Conservation (phyloP, 2,797 vertebrate genomes). For the Cryptoblepharus egeriae region DNA sequence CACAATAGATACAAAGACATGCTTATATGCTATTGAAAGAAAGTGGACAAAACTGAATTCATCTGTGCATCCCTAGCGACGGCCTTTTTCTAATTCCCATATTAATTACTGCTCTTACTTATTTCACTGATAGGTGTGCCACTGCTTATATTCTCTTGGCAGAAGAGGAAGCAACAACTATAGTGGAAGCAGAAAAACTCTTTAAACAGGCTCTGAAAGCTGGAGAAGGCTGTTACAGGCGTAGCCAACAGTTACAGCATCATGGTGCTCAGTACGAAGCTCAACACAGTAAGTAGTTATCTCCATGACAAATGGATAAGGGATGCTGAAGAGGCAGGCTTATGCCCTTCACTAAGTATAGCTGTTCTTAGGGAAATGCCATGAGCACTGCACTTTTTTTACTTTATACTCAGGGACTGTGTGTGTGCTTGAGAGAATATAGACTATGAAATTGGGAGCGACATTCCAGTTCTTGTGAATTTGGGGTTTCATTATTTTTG, state of each 20-base stretch:
- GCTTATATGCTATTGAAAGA: not conserved
- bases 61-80: slow-evolving; percentile 34
- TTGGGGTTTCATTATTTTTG: too few relatives aligned
- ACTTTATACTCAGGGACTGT: not conserved
- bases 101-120: slow-evolving; percentile 29
- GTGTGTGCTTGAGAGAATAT: not conserved
- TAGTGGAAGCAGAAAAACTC: slow-evolving; percentile 95
- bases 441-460: not conserved
- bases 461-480: not conserved
- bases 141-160: slow-evolving; percentile 97
- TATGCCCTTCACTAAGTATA: not conserved
- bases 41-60: not conserved
- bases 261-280: slow-evolving; percentile 95
- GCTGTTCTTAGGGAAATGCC: not conserved
- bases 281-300: slow-evolving; percentile 87
- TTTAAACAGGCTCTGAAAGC: slow-evolving; percentile 96
- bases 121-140: slow-evolving; percentile 85
- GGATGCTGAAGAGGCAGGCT: slow-evolving; percentile 3
- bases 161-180: slow-evolving; percentile 96
- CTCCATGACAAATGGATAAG: not conserved
- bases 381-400: not conserved
- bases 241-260: slow-evolving; percentile 94
- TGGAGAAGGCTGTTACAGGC: slow-evolving; percentile 92
- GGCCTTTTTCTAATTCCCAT: slow-evolving; percentile 15
- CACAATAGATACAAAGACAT: too few relatives aligned